Evolutionary conservation across 2,113 vertebrate genomes (phyloP), one percentile per base, ranked within the genome.

Genomic region (Salvelinus fontinalis): DNA sequence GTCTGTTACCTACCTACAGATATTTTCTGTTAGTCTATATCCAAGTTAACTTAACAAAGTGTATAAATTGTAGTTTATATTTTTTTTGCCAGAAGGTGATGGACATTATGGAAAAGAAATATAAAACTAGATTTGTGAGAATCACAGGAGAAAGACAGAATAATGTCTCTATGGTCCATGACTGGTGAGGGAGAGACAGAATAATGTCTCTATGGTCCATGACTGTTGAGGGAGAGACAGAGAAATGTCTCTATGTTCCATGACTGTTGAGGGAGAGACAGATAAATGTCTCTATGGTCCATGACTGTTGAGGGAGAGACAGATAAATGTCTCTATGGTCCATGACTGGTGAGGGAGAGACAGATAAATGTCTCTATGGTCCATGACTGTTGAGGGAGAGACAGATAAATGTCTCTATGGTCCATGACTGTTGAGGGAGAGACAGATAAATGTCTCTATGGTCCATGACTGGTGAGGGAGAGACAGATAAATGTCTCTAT

Each of bases 311-410:
- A 88, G 89, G 78, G n/a, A n/a, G n/a, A n/a, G n/a, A n/a, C n/a
- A n/a, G n/a, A n/a, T n/a, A n/a, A n/a, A n/a, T n/a, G n/a, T n/a
- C n/a, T n/a, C n/a, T n/a, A n/a, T n/a, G n/a, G n/a, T n/a, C n/a
- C n/a, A n/a, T n/a, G n/a, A n/a, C n/a, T n/a, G n/a, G n/a, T n/a
- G n/a, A n/a, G n/a, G 0, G 79, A 78, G 73, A 78, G 81, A 84
- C 71, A 84, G 80, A 84, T 11, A 54, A 85, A 90, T 88, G 90
- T 91, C 88, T 89, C 78, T 82, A 80, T 79, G 85, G 84, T 89
- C 79, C 80, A 83, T 73, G 79, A 87, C 84, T 91, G 16, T 74
- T 79, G 84, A 88, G 89, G 44, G 80, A 78, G 73, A 88, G 80
- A 84, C 80, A 78, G 79, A 88, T 86, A 85, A 86, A 87, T 81